Base-by-base conservation (phyloP, 2,113 vertebrate species). In the Sardina pilchardus region DNA sequence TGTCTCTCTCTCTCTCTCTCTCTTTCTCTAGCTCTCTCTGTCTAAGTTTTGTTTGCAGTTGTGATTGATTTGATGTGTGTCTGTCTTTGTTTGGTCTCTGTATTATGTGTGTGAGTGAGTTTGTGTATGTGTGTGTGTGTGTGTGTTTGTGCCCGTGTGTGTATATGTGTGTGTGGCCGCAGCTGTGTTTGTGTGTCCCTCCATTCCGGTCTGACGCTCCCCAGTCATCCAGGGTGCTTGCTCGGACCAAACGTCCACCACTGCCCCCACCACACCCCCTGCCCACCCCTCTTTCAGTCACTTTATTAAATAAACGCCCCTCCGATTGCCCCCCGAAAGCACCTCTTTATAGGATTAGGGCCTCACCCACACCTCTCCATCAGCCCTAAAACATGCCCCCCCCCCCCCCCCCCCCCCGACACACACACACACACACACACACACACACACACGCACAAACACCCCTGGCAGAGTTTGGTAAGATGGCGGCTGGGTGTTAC, bases 331-430 rank as follows among this genome's bases (percentile, higher is more conserved):
- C 90, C 89, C 82, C 88, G 88, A 92, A 94, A 81, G 78, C 85
- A 85, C 90, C 83, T 89, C 93, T 94, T 96, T 94, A 95, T 91
- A 93, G 93, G 94, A 95, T 96, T 95, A 95, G 91, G 85, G 90
- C 83, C 85, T 81, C 88, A 91, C 93, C 94, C 95, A 94, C 90
- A 93, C 86, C 85, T 86, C 90, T 91, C 91, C 91, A 89, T 90
- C 87, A 47, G 87, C 30, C 39, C 71, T 78, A 82, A 84, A 59
- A 78, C 34, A 43, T 83, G 81, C 83, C 30, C 45, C 63, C 36
- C 43, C 83, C 34, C 59, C 26, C 75, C 19, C 43, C 24, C 81
- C 53, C 45, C 50, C 44, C 19, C 9, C 45, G n/a, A 12, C 43
- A 48, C 47, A 3, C 14, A 3, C 47, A 50, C 0, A 50, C 48